phyloP scores from a whole-genome alignment of 2,113 vertebrate species.

The Hylia prasina region DNA sequence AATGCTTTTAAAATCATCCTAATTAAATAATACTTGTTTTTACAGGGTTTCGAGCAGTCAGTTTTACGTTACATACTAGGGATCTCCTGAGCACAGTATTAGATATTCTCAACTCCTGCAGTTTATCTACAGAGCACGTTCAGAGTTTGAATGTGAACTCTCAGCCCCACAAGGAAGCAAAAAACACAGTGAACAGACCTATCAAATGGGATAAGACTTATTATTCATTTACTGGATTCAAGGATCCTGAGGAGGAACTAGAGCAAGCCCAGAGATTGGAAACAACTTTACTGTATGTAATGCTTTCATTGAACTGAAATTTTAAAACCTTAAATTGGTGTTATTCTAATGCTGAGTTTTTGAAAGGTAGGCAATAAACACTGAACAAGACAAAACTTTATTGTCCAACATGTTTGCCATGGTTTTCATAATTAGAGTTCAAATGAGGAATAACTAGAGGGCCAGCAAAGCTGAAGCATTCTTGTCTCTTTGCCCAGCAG shows the following conservation, averaged over 20 bases:
- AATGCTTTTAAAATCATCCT: background rate
- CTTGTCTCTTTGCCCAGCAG: background rate
- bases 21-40: slow-evolving; percentile 50
- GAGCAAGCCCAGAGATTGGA: slow-evolving; percentile 82
- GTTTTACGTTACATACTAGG: slow-evolving; percentile 84
- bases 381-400: background rate
- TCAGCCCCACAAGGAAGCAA: slow-evolving; percentile 44
- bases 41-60: slow-evolving; percentile 89
- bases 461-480: background rate
- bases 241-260: slow-evolving; percentile 89
- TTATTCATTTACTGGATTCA: slow-evolving; percentile 91
- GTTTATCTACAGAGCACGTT: slow-evolving; percentile 87
- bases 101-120: slow-evolving; percentile 90
- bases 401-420: background rate
- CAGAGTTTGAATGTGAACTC: slow-evolving; percentile 57
- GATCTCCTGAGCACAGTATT: slow-evolving; percentile 90
- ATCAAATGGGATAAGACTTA: slow-evolving; percentile 95
- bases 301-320: background rate
- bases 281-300: slow-evolving; percentile 82
- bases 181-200: slow-evolving; percentile 76
- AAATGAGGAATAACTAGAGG: background rate
- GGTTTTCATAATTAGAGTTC: background rate
- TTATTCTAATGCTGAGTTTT: background rate
- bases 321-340: background rate
- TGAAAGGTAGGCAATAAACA: background rate